A percentile compares a stretch with the other conserved stretches of the same genome.
phyloP scores from a whole-genome alignment of 2,888 invertebrate genomes.

The Volucella inflata region DNA sequence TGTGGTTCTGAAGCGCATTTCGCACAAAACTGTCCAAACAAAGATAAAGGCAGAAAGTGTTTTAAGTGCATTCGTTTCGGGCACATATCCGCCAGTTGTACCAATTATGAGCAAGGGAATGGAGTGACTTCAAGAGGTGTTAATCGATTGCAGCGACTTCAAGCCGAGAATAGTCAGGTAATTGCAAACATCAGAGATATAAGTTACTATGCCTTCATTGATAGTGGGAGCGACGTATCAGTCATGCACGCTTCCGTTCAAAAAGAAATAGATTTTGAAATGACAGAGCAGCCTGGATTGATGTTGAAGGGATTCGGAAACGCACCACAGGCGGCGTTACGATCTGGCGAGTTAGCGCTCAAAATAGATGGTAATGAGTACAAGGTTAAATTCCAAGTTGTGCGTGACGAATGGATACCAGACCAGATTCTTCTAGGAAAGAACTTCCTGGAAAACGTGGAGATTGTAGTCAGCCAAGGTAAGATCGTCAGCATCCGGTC shows the following conservation, averaged over 20 bases:
- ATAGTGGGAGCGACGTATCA: constrained; percentile 24
- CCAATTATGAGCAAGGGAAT: background rate
- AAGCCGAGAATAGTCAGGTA: constrained; percentile 1
- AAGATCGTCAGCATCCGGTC: constrained; percentile 6
- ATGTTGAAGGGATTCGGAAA: constrained; percentile 24
- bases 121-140: background rate
- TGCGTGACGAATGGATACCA: constrained; percentile 20
- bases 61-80: background rate
- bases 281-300: constrained; percentile 22
- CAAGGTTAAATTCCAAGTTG: constrained; percentile 11
- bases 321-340: constrained; percentile 20
- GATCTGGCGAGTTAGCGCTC: constrained; percentile 12
- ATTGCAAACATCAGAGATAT: background rate
- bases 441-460: constrained; percentile 20
- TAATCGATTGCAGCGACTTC: background rate
- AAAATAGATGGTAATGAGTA: background rate
- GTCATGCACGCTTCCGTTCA: constrained; percentile 21
- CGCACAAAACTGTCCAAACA: too few relatives aligned
- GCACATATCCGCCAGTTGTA: background rate
- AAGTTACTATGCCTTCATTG: constrained; percentile 1
- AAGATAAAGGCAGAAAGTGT: too few relatives aligned
- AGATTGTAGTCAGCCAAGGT: constrained; percentile 16
- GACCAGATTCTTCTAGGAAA: constrained; percentile 8
- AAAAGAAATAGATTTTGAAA: background rate
- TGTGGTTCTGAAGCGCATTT: too few relatives aligned